Percentiles rank a stretch among this genome's conserved stretches.
Evolutionary conservation across 2,888 invertebrate genomes (phyloP).

Genomic region (Rotaria magnacalcarata): DNA sequence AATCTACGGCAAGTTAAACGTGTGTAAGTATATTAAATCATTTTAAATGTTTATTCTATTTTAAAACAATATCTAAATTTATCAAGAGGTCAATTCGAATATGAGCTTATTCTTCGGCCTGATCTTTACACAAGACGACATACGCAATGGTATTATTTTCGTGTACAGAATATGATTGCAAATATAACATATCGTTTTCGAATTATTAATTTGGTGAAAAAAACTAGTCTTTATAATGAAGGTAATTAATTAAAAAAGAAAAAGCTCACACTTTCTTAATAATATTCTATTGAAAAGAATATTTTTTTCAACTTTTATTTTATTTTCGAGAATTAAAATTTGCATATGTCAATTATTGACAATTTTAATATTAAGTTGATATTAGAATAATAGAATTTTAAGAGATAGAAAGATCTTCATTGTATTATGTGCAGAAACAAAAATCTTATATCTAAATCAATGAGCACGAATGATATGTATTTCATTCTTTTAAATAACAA

Average conservation of each 20-base stretch:
- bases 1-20: constrained; percentile 67
- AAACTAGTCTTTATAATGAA: constrained; percentile 83
- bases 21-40: constrained; percentile 64
- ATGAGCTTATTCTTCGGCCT: constrained; percentile 80
- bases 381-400: too few relatives aligned
- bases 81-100: constrained; percentile 67
- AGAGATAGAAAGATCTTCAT: too few relatives aligned
- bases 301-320: too few relatives aligned
- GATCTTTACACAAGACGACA: constrained; percentile 66
- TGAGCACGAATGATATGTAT: too few relatives aligned
- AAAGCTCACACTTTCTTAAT: not conserved
- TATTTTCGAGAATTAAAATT: too few relatives aligned
- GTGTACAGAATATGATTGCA: constrained; percentile 76
- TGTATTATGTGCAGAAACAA: too few relatives aligned
- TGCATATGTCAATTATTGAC: too few relatives aligned
- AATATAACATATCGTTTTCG: constrained; percentile 73
- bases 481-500: too few relatives aligned
- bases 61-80: not conserved
- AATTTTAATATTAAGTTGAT: too few relatives aligned
- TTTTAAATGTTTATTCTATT: constrained; percentile 51
- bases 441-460: too few relatives aligned
- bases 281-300: too few relatives aligned
- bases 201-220: constrained; percentile 59
- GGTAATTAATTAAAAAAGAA: constrained; percentile 62
- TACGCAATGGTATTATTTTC: constrained; percentile 92